Percentiles rank a stretch among this genome's conserved stretches.
Evolutionary conservation across 1,140 invertebrate genomes (phyloP).

Genomic region (Tetramorium alpestre): DNA sequence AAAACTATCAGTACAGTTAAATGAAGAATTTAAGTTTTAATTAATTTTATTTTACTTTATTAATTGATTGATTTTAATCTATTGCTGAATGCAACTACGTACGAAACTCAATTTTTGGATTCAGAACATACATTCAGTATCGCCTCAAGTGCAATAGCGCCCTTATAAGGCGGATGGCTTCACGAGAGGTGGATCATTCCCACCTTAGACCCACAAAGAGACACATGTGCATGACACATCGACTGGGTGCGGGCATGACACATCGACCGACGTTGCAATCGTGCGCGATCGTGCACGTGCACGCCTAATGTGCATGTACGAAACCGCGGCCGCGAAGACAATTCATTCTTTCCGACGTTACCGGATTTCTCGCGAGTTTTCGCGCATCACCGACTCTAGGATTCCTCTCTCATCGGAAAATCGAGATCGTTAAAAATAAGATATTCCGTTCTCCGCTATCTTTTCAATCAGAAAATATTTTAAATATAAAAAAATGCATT

Average conservation of each 20-base stretch:
- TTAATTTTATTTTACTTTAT: background rate
- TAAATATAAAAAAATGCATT: background rate
- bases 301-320: constrained; percentile 1
- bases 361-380: background rate
- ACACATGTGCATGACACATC: constrained; percentile 64
- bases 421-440: constrained; percentile 15
- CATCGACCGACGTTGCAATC: constrained; percentile 38
- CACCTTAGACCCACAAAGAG: constrained; percentile 44
- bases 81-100: background rate
- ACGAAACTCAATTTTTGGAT: background rate
- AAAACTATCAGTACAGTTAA: background rate
- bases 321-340: background rate
- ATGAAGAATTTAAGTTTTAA: background rate
- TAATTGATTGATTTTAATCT: background rate
- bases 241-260: constrained; percentile 62
- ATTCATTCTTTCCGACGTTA: background rate
- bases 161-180: constrained; percentile 41
- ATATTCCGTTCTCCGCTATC: background rate
- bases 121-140: background rate
- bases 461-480: background rate
- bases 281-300: background rate
- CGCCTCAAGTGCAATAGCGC: background rate
- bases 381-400: background rate
- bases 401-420: background rate
- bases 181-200: constrained; percentile 22